These are phyloP conservation scores for Atta colombica DNA, from an alignment of 1,140 invertebrate species.

Conservation along the genomic window DNA sequence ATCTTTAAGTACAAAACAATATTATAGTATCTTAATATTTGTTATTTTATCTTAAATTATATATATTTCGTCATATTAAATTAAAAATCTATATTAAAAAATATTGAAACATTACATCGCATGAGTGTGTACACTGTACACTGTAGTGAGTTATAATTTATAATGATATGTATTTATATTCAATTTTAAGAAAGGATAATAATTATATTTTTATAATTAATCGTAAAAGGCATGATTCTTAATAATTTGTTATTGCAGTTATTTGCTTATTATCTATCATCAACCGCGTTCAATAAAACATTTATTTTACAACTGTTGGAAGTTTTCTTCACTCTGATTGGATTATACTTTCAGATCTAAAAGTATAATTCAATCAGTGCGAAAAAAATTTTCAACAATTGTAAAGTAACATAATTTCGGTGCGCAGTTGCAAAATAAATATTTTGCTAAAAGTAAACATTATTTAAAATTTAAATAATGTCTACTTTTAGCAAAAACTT, in stretches of 20 bases:
- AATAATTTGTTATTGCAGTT: not conserved
- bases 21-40: not conserved
- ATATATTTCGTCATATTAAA: not conserved
- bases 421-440: too few species aligned
- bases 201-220: constrained; percentile 24
- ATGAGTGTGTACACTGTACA: not conserved
- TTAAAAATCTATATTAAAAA: not conserved
- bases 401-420: too few species aligned
- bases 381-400: too few species aligned
- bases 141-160: not conserved
- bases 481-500: too few species aligned
- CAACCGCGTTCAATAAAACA: too few species aligned
- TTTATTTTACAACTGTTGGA: too few species aligned
- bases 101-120: not conserved
- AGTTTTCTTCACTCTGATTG: too few species aligned
- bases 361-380: too few species aligned
- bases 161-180: constrained; percentile 2
- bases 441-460: not conserved
- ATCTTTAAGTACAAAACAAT: not conserved
- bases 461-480: too few species aligned
- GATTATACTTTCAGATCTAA: too few species aligned
- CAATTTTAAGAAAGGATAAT: not conserved
- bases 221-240: not conserved
- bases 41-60: not conserved
- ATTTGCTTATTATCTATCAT: constrained; percentile 7